Conservation (phyloP, 2,888 invertebrate genomes). For the Parnassius mnemosyne region DNA sequence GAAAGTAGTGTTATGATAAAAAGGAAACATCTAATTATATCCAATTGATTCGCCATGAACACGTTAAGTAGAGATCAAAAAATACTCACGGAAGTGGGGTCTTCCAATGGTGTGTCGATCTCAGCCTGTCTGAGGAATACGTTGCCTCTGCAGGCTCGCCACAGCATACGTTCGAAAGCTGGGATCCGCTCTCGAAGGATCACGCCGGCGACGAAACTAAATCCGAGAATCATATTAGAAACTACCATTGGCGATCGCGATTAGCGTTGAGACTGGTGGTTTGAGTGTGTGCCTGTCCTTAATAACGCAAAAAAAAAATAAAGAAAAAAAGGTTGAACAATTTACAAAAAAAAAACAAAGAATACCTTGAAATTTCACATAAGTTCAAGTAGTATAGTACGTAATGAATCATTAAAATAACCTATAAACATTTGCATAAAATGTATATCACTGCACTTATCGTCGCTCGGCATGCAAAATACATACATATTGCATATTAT, state of each 20-base stretch:
- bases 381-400: too few species aligned
- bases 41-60: not conserved
- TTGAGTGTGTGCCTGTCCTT: not conserved
- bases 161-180: constrained; percentile 94
- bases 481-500: too few species aligned
- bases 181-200: constrained; percentile 93
- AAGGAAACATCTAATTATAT: too few species aligned
- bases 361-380: too few species aligned
- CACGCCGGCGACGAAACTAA: constrained; percentile 95
- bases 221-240: constrained; percentile 1
- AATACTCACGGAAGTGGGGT: constrained; percentile 87
- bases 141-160: constrained; percentile 95
- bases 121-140: constrained; percentile 93
- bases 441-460: too few species aligned
- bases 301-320: not conserved
- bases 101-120: constrained; percentile 90
- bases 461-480: too few species aligned
- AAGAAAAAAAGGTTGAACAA: not conserved
- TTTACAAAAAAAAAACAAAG: not conserved
- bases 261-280: not conserved
- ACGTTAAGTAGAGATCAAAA: not conserved
- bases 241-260: not conserved
- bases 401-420: too few species aligned
- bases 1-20: too few species aligned
- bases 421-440: too few species aligned